Percentiles rank a stretch among this genome's conserved stretches.
These are phyloP conservation scores for Brenthis ino DNA, from an alignment of 2,888 invertebrate genomes.

Conservation along the genomic window DNA sequence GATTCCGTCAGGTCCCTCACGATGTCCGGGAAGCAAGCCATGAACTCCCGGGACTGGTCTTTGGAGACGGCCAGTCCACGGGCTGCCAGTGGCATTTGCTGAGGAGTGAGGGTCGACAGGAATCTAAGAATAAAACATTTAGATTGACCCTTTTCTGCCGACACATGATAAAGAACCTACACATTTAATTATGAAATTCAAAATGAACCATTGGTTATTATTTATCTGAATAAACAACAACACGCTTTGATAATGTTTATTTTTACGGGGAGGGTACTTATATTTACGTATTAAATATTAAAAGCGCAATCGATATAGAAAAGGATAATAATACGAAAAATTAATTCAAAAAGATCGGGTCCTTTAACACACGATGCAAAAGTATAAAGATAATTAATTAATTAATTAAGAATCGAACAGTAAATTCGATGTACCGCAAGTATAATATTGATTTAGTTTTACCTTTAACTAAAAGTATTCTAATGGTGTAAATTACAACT, in stretches of 20 bases:
- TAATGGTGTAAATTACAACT: not conserved
- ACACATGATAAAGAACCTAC: slow-evolving; percentile 21
- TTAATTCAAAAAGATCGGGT: no score
- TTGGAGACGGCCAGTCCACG: slow-evolving; percentile 86
- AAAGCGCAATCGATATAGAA: no score
- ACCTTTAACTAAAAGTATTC: not conserved
- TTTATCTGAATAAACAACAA: slow-evolving; percentile 2
- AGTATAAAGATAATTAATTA: no score
- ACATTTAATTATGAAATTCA: not conserved
- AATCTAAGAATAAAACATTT: slow-evolving; percentile 66
- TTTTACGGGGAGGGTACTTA: not conserved
- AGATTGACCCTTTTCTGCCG: slow-evolving; percentile 25
- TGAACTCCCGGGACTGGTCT: slow-evolving; percentile 93
- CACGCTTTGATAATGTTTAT: not conserved
- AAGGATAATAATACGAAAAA: no score
- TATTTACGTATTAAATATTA: no score
- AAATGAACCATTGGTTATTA: not conserved
- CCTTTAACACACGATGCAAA: no score
- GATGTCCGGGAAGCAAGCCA: slow-evolving; percentile 93
- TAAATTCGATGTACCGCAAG: no score
- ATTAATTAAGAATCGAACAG: no score
- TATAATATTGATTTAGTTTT: no score
- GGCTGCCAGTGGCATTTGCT: slow-evolving; percentile 83
- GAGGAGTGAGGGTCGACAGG: slow-evolving; percentile 84
- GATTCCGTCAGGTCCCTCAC: slow-evolving; percentile 91